These are phyloP conservation scores for Synanceia verrucosa DNA, from an alignment of 2,797 vertebrate species.

Conservation along the genomic window DNA sequence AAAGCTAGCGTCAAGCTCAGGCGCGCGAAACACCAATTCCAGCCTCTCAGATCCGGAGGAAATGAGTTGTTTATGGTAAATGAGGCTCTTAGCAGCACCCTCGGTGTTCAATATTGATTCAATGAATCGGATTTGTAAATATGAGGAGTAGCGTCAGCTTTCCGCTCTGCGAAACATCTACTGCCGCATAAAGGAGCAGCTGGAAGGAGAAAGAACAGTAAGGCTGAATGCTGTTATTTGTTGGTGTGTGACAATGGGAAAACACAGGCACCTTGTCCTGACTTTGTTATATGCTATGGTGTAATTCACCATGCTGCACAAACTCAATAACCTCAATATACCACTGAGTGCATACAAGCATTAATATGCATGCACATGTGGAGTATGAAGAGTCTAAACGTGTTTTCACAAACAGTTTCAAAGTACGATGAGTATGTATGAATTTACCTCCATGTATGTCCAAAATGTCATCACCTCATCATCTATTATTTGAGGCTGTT, in stretches of 20 bases:
- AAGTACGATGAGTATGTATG: not conserved
- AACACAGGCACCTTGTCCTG: constrained; percentile 10
- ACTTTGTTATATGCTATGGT: constrained; percentile 8
- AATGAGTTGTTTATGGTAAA: constrained; percentile 82
- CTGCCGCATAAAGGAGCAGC: constrained; percentile 51
- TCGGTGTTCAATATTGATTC: constrained; percentile 80
- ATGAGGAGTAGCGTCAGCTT: constrained; percentile 63
- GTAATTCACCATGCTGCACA: not conserved
- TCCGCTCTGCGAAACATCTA: constrained; percentile 51
- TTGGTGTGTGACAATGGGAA: not conserved
- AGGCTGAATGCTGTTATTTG: not conserved
- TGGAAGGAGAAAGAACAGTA: constrained; percentile 31
- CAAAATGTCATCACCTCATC: not conserved
- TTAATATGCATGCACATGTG: too few species aligned
- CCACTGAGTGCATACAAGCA: not conserved
- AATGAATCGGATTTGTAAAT: constrained; percentile 81
- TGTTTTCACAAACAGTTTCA: not conserved
- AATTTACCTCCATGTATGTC: not conserved
- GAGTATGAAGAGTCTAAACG: too few species aligned
- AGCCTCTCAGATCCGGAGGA: constrained; percentile 66
- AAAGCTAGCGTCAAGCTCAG: constrained; percentile 56
- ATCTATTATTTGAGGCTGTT: not conserved
- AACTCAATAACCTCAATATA: not conserved
- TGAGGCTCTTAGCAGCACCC: constrained; percentile 71
- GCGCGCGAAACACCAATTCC: constrained; percentile 63